A percentile compares a stretch with the other conserved stretches of the same genome.
phyloP scores from a whole-genome alignment of 2,113 vertebrate species.

The Callithrix jacchus region DNA sequence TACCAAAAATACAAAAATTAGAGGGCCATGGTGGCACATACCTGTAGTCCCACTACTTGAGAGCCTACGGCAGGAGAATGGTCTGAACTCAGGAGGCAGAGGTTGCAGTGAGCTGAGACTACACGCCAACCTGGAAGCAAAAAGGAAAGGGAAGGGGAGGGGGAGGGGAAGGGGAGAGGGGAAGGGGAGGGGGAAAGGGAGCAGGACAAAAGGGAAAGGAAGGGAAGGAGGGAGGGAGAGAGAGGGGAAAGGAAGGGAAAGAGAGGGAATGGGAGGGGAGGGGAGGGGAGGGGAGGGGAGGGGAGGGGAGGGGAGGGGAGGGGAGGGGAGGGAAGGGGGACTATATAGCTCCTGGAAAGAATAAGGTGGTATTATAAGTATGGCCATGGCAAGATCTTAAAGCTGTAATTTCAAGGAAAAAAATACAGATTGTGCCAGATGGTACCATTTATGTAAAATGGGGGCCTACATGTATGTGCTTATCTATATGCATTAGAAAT shows the following conservation, averaged over 20 bases:
- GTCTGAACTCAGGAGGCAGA: background rate
- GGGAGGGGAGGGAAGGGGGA: too few relatives aligned
- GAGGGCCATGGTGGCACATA: background rate
- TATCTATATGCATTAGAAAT: background rate
- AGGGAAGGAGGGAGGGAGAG: too few relatives aligned
- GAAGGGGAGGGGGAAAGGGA: too few relatives aligned
- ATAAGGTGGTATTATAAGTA: background rate
- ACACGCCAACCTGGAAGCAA: background rate
- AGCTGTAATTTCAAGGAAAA: background rate
- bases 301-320: too few relatives aligned
- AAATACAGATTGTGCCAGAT: background rate
- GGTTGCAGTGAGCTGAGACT: background rate
- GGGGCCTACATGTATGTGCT: background rate
- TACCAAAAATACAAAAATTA: background rate
- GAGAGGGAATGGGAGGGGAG: accelerated
- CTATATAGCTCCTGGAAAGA: background rate
- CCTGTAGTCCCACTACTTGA: background rate
- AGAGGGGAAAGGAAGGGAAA: too few relatives aligned
- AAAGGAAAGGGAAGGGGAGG: background rate
- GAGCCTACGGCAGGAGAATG: background rate
- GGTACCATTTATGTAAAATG: background rate
- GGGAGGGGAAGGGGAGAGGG: too few relatives aligned
- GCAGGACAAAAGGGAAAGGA: too few relatives aligned
- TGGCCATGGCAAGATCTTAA: background rate
- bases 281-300: accelerated